Conservation (phyloP, 30 jellyfish, hydroid and myxozoan genomes). For the Cassiopea andromeda region DNA sequence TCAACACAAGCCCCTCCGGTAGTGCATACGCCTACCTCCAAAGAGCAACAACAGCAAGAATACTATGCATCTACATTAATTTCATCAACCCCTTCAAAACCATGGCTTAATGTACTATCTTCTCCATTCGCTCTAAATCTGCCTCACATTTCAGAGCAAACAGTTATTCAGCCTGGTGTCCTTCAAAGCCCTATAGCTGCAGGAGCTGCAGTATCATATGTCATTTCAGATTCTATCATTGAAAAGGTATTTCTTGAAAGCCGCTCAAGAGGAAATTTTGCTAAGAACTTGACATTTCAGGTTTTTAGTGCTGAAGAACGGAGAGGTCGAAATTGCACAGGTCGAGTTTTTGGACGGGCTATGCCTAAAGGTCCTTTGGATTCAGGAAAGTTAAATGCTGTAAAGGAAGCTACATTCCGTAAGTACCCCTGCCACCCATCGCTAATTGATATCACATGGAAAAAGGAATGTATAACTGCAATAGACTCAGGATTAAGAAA, state of each 20-base stretch:
- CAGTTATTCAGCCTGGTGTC: constrained; percentile 49
- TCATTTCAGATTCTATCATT: constrained; percentile 53
- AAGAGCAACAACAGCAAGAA: constrained; percentile 95
- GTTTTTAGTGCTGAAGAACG: constrained; percentile 88
- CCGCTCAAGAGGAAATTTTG: constrained; percentile 95
- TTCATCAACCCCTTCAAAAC: constrained; percentile 69
- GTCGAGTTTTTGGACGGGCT: constrained; percentile 94
- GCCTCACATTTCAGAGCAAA: constrained; percentile 65
- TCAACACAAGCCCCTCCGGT: constrained; percentile 62
- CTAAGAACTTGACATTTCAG: constrained; percentile 90
- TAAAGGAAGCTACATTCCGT: constrained; percentile 91
- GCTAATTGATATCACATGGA: constrained; percentile 91
- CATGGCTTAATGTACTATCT: constrained; percentile 56
- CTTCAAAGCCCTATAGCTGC: constrained; percentile 68
- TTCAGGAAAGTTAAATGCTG: constrained; percentile 76
- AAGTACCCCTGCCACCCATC: constrained; percentile 92
- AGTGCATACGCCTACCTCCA: constrained; percentile 76
- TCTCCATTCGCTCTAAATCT: constrained; percentile 62
- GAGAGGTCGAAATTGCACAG: constrained; percentile 94
- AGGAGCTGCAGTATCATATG: constrained; percentile 47
- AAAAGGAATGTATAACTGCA: constrained; percentile 95
- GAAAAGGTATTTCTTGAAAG: constrained; percentile 87
- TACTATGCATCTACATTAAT: constrained; percentile 87
- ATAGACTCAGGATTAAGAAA: constrained; percentile 95
- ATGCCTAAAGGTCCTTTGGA: constrained; percentile 93